Evolutionary conservation across 2,113 vertebrate species (phyloP), one percentile per base, ranked within the genome.

Genomic region (Zosterops lateralis): DNA sequence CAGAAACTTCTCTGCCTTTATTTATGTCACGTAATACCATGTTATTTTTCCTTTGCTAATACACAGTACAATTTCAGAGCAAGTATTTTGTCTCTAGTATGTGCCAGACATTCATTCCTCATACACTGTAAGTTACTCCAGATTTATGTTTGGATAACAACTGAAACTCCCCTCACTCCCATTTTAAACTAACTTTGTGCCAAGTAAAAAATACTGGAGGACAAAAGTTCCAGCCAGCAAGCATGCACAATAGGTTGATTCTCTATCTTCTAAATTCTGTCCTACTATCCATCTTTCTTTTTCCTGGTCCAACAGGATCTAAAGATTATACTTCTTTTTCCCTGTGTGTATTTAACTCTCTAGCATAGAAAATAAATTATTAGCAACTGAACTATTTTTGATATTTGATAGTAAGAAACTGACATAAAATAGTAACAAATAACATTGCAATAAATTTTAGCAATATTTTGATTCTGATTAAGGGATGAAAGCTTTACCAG

Each of bases 1-100:
- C 60, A 96, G 85, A 95, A 95, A 95, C 25, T 56, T 73, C 57
- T 91, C 76, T 86, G 53, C 90, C 92, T 94, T 95, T 87, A 91
- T 92, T 95, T 90, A 76, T 94, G 92, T 95, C 96, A 96, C 8
- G 10, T 87, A 96, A 87, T 87, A 87, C 58, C 81, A 73, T 2
- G 18, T 92, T 95, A 95, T 95, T 96, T 95, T 95, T 95, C 75
- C 85, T 95, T 72, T 94, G 60, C 92, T 95, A 97, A 95, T 25
- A 93, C 61, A 93, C 48, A 93, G 93, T 53, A 84, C 85, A 93
- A 94, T 90, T 95, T 94, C 88, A 88, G 72, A 83, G 53, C 0
- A 11, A 93, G 87, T 77, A 95, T 91, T 95, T 86, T 86, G 85
- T 88, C 87, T 94, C 84, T 58, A 83, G 25, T 74, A 84, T 2